phyloP scores from a whole-genome alignment of 2,888 invertebrate genomes.

The Myopa tessellatipennis region DNA sequence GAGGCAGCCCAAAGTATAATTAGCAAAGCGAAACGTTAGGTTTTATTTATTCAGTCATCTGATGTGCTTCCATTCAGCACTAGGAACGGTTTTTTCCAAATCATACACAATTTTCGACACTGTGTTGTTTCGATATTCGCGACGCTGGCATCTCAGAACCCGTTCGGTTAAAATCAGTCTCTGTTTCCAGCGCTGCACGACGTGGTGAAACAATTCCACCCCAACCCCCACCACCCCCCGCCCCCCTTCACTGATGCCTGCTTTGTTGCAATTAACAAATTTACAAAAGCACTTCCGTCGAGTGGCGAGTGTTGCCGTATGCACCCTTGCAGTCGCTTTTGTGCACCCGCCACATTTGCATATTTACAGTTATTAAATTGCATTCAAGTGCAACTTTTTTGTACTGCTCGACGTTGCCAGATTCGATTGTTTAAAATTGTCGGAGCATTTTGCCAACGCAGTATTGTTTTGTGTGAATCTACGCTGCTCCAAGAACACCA shows the following conservation, averaged over 20 bases:
- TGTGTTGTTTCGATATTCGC: neutral
- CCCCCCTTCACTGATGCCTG: neutral
- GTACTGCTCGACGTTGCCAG: neutral
- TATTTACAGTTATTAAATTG: conserved; percentile 11
- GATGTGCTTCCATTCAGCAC: no score
- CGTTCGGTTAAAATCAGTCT: neutral
- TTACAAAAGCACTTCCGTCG: neutral
- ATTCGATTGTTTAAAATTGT: neutral
- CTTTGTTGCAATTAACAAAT: conserved; percentile 14
- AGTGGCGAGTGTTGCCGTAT: conserved; percentile 6
- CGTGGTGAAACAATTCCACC: neutral
- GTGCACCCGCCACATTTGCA: conserved; percentile 18
- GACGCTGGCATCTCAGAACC: neutral
- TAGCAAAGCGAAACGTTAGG: no score
- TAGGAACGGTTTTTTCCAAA: no score
- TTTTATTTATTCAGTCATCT: no score
- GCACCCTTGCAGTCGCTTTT: neutral
- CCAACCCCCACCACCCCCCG: neutral
- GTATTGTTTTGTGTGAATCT: neutral
- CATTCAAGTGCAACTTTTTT: conserved; percentile 26
- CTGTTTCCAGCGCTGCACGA: neutral
- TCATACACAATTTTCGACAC: neutral
- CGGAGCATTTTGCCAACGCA: neutral
- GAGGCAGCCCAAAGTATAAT: no score
- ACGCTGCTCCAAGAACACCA: neutral